phyloP scores from a whole-genome alignment of 2,888 invertebrate species.

The Diaphora mendica region DNA sequence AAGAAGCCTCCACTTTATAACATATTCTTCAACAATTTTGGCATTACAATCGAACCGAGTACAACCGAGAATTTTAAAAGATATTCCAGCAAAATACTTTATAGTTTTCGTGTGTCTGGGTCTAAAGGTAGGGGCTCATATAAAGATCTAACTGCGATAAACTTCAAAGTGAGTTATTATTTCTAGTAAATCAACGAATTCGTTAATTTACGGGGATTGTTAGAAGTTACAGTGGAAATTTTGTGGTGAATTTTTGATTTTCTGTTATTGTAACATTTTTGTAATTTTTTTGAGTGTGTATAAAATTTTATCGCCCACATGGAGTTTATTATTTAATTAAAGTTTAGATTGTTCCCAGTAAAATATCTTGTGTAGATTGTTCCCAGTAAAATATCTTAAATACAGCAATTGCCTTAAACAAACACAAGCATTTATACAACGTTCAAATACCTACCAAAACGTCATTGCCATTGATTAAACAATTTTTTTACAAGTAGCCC shows the following conservation, averaged over 20 bases:
- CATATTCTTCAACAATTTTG: background rate
- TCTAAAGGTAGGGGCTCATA: constrained; percentile 24
- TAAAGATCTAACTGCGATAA: background rate
- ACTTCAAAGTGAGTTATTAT: constrained; percentile 25
- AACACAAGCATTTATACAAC: background rate
- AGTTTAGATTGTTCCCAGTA: too few species aligned
- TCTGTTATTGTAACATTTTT: constrained; percentile 43
- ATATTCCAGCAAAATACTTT: background rate
- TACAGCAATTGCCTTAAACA: too few species aligned
- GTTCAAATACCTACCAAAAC: background rate
- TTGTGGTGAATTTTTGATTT: constrained; percentile 37
- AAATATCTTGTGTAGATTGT: too few species aligned
- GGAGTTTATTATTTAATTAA: background rate
- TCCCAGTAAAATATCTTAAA: too few species aligned
- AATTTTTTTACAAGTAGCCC: too few species aligned
- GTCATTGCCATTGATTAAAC: background rate
- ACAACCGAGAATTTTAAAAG: background rate
- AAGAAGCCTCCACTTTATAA: constrained; percentile 1
- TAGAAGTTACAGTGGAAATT: constrained; percentile 37
- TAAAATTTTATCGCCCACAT: constrained; percentile 38
- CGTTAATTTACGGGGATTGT: constrained; percentile 29
- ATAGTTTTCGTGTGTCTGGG: background rate
- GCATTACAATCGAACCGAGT: background rate
- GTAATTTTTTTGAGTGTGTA: constrained; percentile 37
- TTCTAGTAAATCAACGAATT: constrained; percentile 23